Base-by-base conservation (phyloP, 2,113 vertebrate species). In the Enhydra lutris region DNA sequence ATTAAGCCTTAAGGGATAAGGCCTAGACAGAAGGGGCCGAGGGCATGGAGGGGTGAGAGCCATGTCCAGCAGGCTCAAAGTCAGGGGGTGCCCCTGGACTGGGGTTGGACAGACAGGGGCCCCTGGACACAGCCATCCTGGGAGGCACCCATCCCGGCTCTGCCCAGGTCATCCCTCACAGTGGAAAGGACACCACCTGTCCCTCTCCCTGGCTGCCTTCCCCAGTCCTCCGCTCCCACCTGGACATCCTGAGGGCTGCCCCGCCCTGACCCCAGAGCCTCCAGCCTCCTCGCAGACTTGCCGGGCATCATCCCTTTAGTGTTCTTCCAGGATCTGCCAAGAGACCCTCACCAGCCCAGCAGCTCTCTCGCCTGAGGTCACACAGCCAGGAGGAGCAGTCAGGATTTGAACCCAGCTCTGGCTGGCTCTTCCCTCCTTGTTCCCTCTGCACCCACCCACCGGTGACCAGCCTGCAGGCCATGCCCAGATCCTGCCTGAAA, bases 101-200 rank as follows among this genome's bases (percentile, higher is more conserved):
- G 0, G 13, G 20, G 17, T 26, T 6, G 29, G 50, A 20, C 0
- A 0, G 29, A n/a, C 13, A 24, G 50, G 15, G 61, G 2, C 2
- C 55, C 34, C 76, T 14, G 20, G 50, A 45, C 24, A 50, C 52
- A 17, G 39, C 42, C 47, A 11, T 3, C 7, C 7, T 11, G 50
- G 14, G 24, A 94, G 80, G 52, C 31, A 13, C 34, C 80, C 52
- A n/a, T 80, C 81, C 82, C 14, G 34, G 42, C 23, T 69, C 74
- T 42, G 5, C 82, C 18, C 2, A 0, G 24, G 59, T 7, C 87
- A 31, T 57, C 24, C 0, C 50, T 88, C 63, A 29, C 42, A 1
- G 15, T 23, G 18, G 69, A 18, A 2, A 31, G 76, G 63, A 71
- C 31, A 14, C 80, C 52, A 3, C 71, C 69, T 69, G 34, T 57